Evolutionary conservation across 2,113 vertebrate genomes (phyloP).

Genomic region (Amia ocellicauda): DNA sequence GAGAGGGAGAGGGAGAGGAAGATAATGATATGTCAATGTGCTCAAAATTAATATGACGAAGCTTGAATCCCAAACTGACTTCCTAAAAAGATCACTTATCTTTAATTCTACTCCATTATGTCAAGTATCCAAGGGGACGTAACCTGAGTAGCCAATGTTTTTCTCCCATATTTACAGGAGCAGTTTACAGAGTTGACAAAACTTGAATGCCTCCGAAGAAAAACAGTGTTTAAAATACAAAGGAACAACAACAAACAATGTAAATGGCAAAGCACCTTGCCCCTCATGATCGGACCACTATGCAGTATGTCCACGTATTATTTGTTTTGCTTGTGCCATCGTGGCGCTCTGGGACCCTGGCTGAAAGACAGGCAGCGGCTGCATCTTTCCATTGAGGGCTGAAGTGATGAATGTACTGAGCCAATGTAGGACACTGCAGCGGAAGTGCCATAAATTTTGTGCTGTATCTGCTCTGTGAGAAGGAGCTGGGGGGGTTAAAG

Average conservation of each 20-base stretch:
- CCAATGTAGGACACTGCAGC: slow-evolving; percentile 69
- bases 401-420: slow-evolving; percentile 69
- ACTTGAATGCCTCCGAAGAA: too few relatives aligned
- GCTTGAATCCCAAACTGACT: neutral
- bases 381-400: slow-evolving; percentile 54
- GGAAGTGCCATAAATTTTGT: slow-evolving; percentile 77
- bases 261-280: too few relatives aligned
- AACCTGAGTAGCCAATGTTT: too few relatives aligned
- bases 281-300: neutral
- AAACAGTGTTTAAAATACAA: too few relatives aligned
- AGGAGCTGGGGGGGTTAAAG: slow-evolving; percentile 72
- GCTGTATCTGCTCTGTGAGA: slow-evolving; percentile 47
- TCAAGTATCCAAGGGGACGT: too few relatives aligned
- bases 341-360: slow-evolving; percentile 49
- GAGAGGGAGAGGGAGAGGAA: neutral
- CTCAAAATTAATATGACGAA: too few relatives aligned
- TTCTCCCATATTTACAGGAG: too few relatives aligned
- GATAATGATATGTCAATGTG: neutral
- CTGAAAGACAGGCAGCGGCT: slow-evolving; percentile 62
- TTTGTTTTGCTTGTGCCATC: slow-evolving; percentile 67
- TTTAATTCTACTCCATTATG: neutral
- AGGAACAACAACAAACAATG: too few relatives aligned
- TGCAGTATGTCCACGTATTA: slow-evolving; percentile 33
- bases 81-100: neutral
- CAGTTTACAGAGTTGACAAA: too few relatives aligned